Evolutionary conservation across 1,140 invertebrate genomes (phyloP).

Genomic region (Lordiphosa collinella): DNA sequence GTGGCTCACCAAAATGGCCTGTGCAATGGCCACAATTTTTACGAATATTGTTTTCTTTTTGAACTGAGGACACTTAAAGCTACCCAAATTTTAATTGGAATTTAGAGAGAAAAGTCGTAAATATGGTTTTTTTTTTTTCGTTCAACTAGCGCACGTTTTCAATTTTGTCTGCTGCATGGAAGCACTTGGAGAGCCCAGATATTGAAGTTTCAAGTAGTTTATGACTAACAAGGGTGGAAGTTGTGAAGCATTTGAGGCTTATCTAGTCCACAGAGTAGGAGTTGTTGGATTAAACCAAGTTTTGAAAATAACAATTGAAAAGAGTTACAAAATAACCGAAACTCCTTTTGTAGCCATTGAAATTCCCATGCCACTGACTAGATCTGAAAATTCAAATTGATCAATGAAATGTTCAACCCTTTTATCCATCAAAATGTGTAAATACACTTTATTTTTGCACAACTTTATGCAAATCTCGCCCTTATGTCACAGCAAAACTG

Average conservation of each 20-base stretch:
- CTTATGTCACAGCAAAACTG: background rate
- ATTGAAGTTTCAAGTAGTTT: constrained; percentile 57
- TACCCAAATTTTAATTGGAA: constrained; percentile 64
- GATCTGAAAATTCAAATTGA: too few relatives aligned
- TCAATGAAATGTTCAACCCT: too few relatives aligned
- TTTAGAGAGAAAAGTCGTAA: constrained; percentile 70
- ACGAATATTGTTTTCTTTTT: constrained; percentile 61
- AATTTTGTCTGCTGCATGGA: constrained; percentile 35
- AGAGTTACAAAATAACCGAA: too few relatives aligned
- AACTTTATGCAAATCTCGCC: too few relatives aligned
- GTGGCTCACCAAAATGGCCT: constrained; percentile 32
- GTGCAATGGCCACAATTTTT: constrained; percentile 44
- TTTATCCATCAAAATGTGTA: too few relatives aligned
- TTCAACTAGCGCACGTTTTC: constrained; percentile 31
- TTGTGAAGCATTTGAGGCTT: background rate
- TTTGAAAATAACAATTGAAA: too few relatives aligned
- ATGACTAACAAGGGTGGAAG: constrained; percentile 23
- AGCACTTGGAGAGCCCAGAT: constrained; percentile 22
- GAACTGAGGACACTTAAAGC: constrained; percentile 1
- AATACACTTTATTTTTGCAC: too few relatives aligned
- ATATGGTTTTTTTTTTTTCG: constrained; percentile 37
- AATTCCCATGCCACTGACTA: too few relatives aligned
- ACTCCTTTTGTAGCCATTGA: too few relatives aligned
- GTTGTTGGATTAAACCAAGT: too few relatives aligned
- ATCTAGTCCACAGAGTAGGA: too few relatives aligned